Evolutionary conservation across 2,888 invertebrate species (phyloP), one percentile per base, ranked within the genome.

Genomic region (Eucriotettix oculatus): DNA sequence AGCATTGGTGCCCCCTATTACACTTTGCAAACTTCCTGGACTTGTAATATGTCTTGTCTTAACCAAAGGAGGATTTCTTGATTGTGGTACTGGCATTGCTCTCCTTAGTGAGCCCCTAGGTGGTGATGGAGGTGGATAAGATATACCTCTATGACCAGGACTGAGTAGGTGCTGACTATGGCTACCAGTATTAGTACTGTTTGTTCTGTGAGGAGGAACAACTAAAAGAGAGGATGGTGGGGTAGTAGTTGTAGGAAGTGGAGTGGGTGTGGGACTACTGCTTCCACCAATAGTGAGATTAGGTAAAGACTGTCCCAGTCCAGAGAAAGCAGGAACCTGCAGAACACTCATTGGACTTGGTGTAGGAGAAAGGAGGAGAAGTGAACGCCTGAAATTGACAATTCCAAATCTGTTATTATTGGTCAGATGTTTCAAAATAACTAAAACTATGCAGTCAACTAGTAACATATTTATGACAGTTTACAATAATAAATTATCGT

Each of bases 61-160:
- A 58, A 85, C 77, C 59, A 92, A 77, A 10, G 90, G 90, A 62
- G 90, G 91, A 72, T 90, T 84, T 69, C 88, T 85, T 62, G 74
- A 75, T 68, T 81, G 82, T 0, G 84, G 80, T 14, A 64, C 74
- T 52, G 86, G 85, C 69, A 84, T 72, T 29, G 84, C 83, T 61
- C 86, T 77, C 66, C 80, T 77, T 60, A 86, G 69, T 58, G 70
- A 70, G 52, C 72, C 74, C 73, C 81, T 76, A 69, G 71, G 78
- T 68, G 70, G 90, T 65, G 88, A 90, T 40, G 88, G 87, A 10
- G 90, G 90, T 60, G 90, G 90, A 72, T 90, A 90, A 64, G 88
- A 89, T 53, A 62, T 67, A 70, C 48, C 48, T 9, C 48, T 48
- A 9, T 48, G 48, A n/a, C 48, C 48, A 14, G 48, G 48, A 48